Base-by-base conservation (phyloP, 2,113 vertebrate species). In the Tyto alba region DNA sequence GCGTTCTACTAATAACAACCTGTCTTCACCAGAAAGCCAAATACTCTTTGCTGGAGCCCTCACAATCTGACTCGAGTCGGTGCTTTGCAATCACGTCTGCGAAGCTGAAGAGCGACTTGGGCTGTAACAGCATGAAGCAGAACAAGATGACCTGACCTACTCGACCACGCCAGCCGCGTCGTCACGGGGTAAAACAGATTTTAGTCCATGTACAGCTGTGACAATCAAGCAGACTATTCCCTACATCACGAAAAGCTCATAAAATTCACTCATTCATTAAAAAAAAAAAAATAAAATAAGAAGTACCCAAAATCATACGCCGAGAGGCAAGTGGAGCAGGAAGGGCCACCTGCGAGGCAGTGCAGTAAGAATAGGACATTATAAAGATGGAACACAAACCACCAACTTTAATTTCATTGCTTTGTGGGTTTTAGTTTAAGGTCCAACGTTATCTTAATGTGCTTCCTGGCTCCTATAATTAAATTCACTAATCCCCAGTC, bases 401-500 rank as follows among this genome's bases (percentile, higher is more conserved):
- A 94, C 85, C 77, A 83, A 26, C 81, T 83, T 88, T 4, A 16
- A 92, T 82, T 88, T 74, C 69, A 73, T 76, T 93, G 63, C 81
- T 90, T 83, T 80, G 79, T 71, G 94, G 88, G 71, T 60, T 96
- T 97, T 93, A 93, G 71, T 97, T 89, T 86, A 71, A 87, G 95
- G 96, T 83, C 95, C 88, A 88, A 30, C 9, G 55, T 95, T 98
- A 96, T 97, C 91, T 96, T 75, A 93, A 97, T 85, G 81, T 85
- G 41, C 89, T 98, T 96, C 96, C 93, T 86, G 83, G 59, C 75
- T 95, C 47, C 86, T 73, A 81, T 97, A 93, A 98, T 97, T 97
- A 96, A 95, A 88, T 95, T 82, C 80, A 93, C 91, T 97, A 97
- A 97, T 96, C 96, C 93, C 69, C 95, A 95, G 94, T 95, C 95